Evolutionary conservation across 1,140 invertebrate genomes (phyloP).

Genomic region (Eumaeus atala): DNA sequence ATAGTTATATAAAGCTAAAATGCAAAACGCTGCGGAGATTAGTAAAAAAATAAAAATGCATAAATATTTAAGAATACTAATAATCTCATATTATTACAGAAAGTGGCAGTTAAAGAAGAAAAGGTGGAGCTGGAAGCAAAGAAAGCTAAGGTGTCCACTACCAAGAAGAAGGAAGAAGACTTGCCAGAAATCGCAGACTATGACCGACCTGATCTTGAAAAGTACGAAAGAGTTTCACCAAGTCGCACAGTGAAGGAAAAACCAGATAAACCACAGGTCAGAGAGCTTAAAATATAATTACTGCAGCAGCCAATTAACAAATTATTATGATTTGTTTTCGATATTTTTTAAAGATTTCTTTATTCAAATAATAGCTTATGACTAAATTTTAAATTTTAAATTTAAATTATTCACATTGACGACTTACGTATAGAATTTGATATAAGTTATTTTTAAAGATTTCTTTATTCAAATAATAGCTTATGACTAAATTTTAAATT

Average conservation of each 20-base stretch:
- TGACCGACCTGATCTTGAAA: slow-evolving; percentile 75
- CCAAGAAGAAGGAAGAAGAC: slow-evolving; percentile 76
- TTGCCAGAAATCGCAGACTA: slow-evolving; percentile 85
- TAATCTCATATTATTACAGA: slow-evolving; percentile 41
- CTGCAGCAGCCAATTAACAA: not conserved
- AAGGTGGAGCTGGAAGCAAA: slow-evolving; percentile 58
- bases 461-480: no score
- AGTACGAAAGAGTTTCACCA: slow-evolving; percentile 72
- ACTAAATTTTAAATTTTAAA: no score
- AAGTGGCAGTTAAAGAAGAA: slow-evolving; percentile 61
- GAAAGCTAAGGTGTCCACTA: slow-evolving; percentile 55
- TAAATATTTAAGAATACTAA: not conserved
- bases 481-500: no score
- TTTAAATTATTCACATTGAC: no score
- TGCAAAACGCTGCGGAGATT: no score
- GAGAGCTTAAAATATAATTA: slow-evolving; percentile 10
- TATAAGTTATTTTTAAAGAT: no score
- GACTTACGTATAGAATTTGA: no score
- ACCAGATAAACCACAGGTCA: slow-evolving; percentile 59
- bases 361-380: no score
- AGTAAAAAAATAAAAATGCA: not conserved
- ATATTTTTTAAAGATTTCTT: no score
- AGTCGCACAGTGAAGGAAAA: slow-evolving; percentile 55
- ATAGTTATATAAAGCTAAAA: no score
- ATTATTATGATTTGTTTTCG: no score